Evolutionary conservation across 2,888 invertebrate genomes (phyloP).

Genomic region (Parnassius orleans): DNA sequence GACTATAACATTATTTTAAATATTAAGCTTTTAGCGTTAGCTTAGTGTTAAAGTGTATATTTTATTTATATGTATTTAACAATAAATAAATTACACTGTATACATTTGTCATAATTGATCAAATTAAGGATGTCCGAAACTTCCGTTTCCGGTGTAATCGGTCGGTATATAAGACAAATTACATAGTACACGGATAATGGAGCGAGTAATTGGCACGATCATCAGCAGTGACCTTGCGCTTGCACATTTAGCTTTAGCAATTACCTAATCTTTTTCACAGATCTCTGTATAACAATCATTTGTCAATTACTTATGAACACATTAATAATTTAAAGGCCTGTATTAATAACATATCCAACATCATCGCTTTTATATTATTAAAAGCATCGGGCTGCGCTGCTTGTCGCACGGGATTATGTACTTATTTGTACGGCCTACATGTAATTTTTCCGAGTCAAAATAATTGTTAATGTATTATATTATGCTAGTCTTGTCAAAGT

Average conservation of each 20-base stretch:
- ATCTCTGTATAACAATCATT: slow-evolving; percentile 17
- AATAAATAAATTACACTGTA: background rate
- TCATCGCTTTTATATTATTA: too few relatives aligned
- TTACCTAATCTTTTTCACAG: slow-evolving; percentile 39
- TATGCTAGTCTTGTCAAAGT: too few relatives aligned
- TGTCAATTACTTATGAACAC: background rate
- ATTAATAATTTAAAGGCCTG: too few relatives aligned
- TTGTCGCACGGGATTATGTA: too few relatives aligned
- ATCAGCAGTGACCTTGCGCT: slow-evolving; percentile 32
- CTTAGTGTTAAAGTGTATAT: too few relatives aligned
- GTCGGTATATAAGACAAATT: slow-evolving; percentile 34
- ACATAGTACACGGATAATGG: slow-evolving; percentile 40
- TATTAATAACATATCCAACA: background rate
- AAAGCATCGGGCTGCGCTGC: too few relatives aligned
- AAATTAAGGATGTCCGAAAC: slow-evolving; percentile 25
- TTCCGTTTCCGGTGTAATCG: slow-evolving; percentile 38
- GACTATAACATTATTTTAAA: too few relatives aligned
- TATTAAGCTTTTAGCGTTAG: too few relatives aligned
- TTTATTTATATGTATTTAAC: too few relatives aligned
- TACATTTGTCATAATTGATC: background rate
- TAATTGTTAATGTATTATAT: too few relatives aligned
- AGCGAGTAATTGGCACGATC: slow-evolving; percentile 52
- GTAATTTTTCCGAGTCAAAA: too few relatives aligned
- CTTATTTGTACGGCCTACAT: too few relatives aligned
- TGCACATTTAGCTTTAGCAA: slow-evolving; percentile 21